Base-by-base conservation (phyloP, 1,140 invertebrate genomes). In the Helicorthomorpha holstii region DNA sequence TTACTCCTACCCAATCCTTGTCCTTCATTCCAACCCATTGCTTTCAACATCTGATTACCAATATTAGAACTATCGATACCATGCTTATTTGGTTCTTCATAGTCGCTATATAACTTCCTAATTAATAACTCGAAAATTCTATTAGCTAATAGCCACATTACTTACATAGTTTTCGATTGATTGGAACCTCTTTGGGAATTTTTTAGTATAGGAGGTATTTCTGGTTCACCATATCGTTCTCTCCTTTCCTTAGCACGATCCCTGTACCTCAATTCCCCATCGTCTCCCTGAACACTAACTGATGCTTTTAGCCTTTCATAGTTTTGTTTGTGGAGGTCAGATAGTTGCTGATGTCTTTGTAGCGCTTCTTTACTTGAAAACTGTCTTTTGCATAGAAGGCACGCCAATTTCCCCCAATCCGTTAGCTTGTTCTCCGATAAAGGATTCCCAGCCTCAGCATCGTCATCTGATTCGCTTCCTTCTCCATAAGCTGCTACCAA, bases 1-100 rank as follows among this genome's bases (percentile, higher is more conserved):
- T 90, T 88, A 27, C 76, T 75, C 64, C 85, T 88, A 2, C 94
- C 95, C 12, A 98, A 69, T 0, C 95, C 95, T 75, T 89, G 80
- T 1, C 94, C 95, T 66, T 92, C 86, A 3, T 81, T 84, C 94
- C 95, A 98, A 0, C 95, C 95, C 94, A 98, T 98, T 69, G 93
- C 96, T 68, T 97, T 91, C 42, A 98, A 66, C 59, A 98, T 72
- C 66, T 87, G 85, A 68, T 83, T 94, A 1, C 91, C 91, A 58
- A 93, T 82, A 66, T 91, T 92, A 54, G 85, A 83, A 0, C 82
- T 80, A 16, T 85, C 83, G 46, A 95, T 88, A 0, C 81, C 82
- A 27, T 75, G 69, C 52, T 75, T 74, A 0, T 77, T 80, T 2
- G 80, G 80, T 56, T 81, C 77, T 58, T 78, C 76, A 52, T 75